Evolutionary conservation across 2,113 vertebrate genomes (phyloP), one percentile per base, ranked within the genome.

Genomic region (Barbus barbus): DNA sequence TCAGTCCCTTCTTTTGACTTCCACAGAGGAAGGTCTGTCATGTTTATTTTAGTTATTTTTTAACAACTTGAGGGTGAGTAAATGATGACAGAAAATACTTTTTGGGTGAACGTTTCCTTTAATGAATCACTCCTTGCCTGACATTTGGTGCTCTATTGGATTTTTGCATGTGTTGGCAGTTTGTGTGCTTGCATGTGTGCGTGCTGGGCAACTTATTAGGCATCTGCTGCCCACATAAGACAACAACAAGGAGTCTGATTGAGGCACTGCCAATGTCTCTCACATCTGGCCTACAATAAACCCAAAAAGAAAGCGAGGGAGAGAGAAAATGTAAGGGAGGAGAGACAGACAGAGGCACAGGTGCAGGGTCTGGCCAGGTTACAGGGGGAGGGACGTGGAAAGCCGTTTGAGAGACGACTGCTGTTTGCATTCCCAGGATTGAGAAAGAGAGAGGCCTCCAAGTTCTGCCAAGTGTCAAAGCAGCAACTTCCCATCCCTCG

Each of bases 381-480:
- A 92, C 92, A 91, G 91, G 92, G 90, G 91, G 91, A 89, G 91
- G 83, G 22, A 38, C 78, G 89, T 90, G 92, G 89, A 87, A 85
- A 94, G 91, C 89, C 90, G 88, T 92, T 91, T 93, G 94, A 91
- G 93, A 93, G 89, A 74, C 65, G 63, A 69, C 84, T 89, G 88
- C 85, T 94, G 93, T 94, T 94, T 94, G 93, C 89, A 89, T 94
- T 94, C 94, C 94, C 93, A 94, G 92, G 93, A 89, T 91, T 87
- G 88, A 85, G 89, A 91, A 90, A 89, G 78, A 31, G 88, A 81
- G 63, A 79, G 80, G 80, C 78, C 13, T 81, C 38, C 46, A 7
- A 41, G 33, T 78, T 67, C 51, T 79, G 56, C 83, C 80, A 85
- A 83, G 81, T 51, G 78, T 83, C 74, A 67, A 71, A 58, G 24